A percentile compares a stretch with the other conserved stretches of the same genome.
Evolutionary conservation across 53 echinoderm and acorn worm species (phyloP).

Genomic region (Pentamera pediparva): DNA sequence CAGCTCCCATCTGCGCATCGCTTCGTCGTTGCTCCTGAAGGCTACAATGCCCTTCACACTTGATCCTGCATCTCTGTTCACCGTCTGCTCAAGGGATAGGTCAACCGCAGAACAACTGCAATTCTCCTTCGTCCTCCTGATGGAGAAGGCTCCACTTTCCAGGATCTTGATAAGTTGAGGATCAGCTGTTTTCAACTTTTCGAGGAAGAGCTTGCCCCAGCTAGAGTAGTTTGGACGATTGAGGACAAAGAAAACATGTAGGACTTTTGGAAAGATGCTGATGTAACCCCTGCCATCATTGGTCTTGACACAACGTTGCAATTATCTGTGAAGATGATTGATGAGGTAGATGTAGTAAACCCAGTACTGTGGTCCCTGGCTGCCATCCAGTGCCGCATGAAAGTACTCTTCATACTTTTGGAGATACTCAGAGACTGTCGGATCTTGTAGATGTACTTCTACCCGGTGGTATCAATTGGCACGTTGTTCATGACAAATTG

Average conservation of each 20-base stretch:
- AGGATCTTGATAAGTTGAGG: constrained; percentile 29
- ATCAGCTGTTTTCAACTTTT: constrained; percentile 40
- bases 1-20: constrained; percentile 53
- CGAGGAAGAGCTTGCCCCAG: constrained; percentile 60
- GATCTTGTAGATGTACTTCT: constrained; percentile 33
- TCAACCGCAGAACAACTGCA: constrained; percentile 54
- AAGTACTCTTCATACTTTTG: constrained; percentile 48
- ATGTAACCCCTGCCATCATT: constrained; percentile 52
- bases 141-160: constrained; percentile 59
- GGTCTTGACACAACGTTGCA: constrained; percentile 51
- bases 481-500: constrained; percentile 40
- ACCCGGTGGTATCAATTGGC: constrained; percentile 20
- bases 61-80: constrained; percentile 53
- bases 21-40: constrained; percentile 39
- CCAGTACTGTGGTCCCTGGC: constrained; percentile 43
- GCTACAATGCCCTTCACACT: constrained; percentile 51
- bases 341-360: constrained; percentile 45
- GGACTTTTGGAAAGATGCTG: constrained; percentile 36
- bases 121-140: constrained; percentile 45
- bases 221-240: constrained; percentile 65
- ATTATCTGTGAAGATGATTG: constrained; percentile 53
- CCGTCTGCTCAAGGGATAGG: constrained; percentile 53
- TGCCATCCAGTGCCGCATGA: constrained; percentile 22
- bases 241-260: constrained; percentile 49
- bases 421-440: constrained; percentile 26